These are phyloP conservation scores for Rhynchotus rufescens DNA, from an alignment of 2,797 vertebrate genomes.

Conservation along the genomic window DNA sequence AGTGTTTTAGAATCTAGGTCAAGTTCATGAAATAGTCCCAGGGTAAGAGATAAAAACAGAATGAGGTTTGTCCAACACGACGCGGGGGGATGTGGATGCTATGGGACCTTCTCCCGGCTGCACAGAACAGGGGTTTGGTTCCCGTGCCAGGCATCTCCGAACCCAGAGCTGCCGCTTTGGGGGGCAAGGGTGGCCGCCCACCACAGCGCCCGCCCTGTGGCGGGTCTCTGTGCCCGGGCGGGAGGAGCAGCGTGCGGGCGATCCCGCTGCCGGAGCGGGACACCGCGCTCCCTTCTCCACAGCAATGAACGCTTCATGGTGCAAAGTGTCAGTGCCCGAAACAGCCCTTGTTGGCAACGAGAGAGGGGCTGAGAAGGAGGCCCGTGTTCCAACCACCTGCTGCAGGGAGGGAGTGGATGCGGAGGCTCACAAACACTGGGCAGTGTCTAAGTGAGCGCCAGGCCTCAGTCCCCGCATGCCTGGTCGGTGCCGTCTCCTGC, in stretches of 20 bases:
- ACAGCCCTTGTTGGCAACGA: neutral
- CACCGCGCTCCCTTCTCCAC: neutral
- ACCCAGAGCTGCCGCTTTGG: neutral
- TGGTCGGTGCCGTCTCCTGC: neutral
- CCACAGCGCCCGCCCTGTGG: no score
- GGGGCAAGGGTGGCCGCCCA: neutral
- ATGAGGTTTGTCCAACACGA: neutral
- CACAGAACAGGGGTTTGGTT: no score
- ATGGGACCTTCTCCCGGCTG: neutral
- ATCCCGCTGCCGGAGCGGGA: neutral
- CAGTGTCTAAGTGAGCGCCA: neutral
- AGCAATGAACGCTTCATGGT: neutral
- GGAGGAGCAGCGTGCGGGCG: neutral
- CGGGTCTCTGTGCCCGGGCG: neutral
- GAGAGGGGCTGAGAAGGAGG: neutral
- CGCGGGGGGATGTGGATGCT: neutral
- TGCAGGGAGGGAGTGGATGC: neutral
- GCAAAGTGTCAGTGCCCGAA: neutral
- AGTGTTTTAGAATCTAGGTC: neutral
- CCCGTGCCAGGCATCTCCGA: no score
- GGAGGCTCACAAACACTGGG: neutral
- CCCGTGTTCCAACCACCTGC: no score
- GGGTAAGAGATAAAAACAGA: neutral
- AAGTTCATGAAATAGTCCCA: neutral
- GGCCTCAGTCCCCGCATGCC: no score